Evolutionary conservation across 2,888 invertebrate genomes (phyloP).

Genomic region (Andrena fulva): DNA sequence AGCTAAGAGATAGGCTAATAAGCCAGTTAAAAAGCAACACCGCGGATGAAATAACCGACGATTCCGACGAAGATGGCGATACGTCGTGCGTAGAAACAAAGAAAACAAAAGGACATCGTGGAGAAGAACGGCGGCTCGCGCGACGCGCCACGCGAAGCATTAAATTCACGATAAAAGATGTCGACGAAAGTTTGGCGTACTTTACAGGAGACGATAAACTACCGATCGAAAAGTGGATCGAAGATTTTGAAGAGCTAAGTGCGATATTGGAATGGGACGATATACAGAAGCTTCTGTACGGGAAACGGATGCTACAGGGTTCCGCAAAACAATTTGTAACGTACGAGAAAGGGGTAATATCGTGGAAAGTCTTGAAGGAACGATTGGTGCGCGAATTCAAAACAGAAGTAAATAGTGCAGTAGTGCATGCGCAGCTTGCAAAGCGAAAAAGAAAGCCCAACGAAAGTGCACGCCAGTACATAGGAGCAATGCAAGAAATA

Average conservation of each 20-base stretch:
- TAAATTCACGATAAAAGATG: slow-evolving; percentile 2
- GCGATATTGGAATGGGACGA: slow-evolving; percentile 1
- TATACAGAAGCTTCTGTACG: background rate
- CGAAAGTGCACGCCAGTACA: background rate
- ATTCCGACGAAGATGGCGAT: too few species aligned
- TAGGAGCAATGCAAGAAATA: slow-evolving; percentile 6
- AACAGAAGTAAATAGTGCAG: background rate
- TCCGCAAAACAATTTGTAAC: background rate
- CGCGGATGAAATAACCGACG: too few species aligned
- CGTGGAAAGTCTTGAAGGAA: background rate
- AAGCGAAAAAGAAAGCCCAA: background rate
- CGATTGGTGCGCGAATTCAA: background rate
- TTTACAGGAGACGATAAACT: background rate
- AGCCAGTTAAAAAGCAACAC: too few species aligned
- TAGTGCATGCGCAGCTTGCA: background rate
- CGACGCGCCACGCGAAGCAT: background rate
- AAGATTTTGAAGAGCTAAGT: background rate
- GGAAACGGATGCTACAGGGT: slow-evolving; percentile 7
- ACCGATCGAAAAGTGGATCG: slow-evolving; percentile 4
- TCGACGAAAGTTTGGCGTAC: background rate
- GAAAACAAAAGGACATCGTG: too few species aligned
- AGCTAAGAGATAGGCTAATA: too few species aligned
- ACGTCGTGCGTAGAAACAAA: too few species aligned
- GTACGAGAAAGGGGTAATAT: background rate
- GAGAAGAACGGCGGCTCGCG: too few species aligned